A percentile compares a stretch with the other conserved stretches of the same genome.
Conservation (phyloP, 2,797 vertebrate genomes). For the Amphiprion clarkii region DNA sequence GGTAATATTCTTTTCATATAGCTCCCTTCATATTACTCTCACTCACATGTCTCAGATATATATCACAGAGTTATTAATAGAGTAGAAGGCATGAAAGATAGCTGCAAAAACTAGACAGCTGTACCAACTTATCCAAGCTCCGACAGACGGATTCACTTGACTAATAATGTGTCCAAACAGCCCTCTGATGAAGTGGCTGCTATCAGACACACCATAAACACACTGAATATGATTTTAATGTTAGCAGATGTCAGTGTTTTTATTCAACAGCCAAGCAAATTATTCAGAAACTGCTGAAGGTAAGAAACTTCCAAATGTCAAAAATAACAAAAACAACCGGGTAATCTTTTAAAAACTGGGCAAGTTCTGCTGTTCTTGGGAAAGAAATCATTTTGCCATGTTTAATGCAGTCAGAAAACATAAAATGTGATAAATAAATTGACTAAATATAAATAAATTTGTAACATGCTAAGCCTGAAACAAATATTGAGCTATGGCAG, state of each 20-base stretch:
- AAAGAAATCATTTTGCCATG: neutral
- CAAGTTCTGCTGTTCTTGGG: too few relatives aligned
- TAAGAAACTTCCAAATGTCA: conserved; percentile 9
- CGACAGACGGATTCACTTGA: conserved; percentile 31
- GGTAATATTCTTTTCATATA: conserved; percentile 64
- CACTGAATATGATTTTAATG: conserved; percentile 34
- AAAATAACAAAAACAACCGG: neutral
- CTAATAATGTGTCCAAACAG: conserved; percentile 40
- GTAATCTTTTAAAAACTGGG: too few relatives aligned
- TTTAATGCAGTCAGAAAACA: neutral
- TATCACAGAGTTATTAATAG: conserved; percentile 53
- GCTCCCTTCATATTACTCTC: conserved; percentile 45
- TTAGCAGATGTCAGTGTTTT: conserved; percentile 48
- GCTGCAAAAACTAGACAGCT: conserved; percentile 32
- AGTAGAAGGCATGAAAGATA: conserved; percentile 32
- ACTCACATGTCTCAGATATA: conserved; percentile 41
- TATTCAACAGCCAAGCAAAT: conserved; percentile 22
- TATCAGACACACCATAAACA: conserved; percentile 20
- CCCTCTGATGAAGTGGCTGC: conserved; percentile 37
- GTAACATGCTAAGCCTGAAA: neutral
- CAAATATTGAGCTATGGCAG: neutral
- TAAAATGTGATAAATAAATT: neutral
- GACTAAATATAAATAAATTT: neutral
- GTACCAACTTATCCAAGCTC: conserved; percentile 21
- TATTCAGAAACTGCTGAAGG: conserved; percentile 7